phyloP scores from a whole-genome alignment of 2,888 invertebrate species.

The Xestia ashworthii region DNA sequence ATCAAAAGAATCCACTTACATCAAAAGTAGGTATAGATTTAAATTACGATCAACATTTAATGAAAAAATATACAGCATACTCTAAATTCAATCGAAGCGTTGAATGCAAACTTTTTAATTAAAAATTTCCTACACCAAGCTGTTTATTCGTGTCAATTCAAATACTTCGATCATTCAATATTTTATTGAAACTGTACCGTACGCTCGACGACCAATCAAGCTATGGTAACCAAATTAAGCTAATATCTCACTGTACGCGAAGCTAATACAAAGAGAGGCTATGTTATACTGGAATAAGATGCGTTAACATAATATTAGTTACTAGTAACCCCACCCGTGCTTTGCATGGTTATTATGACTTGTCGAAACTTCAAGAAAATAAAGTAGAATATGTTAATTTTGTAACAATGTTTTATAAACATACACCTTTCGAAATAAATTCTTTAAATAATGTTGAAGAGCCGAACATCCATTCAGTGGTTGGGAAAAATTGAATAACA shows the following conservation, averaged over 20 bases:
- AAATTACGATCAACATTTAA: constrained; percentile 20
- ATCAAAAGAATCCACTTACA: neutral
- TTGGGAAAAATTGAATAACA: neutral
- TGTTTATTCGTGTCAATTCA: neutral
- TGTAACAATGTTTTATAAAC: neutral
- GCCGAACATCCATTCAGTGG: neutral
- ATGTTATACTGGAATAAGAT: neutral
- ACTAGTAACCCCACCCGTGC: neutral
- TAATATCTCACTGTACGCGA: neutral
- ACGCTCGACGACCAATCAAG: neutral
- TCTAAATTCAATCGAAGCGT: constrained; percentile 8
- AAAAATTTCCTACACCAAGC: constrained; percentile 4
- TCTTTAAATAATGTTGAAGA: neutral
- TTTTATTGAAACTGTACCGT: neutral
- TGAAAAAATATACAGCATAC: neutral
- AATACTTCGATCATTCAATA: constrained; percentile 4
- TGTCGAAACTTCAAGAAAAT: neutral
- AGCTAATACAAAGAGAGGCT: neutral
- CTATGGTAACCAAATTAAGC: neutral
- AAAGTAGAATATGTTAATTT: neutral
- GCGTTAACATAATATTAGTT: neutral
- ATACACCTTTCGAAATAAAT: neutral
- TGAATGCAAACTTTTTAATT: constrained; percentile 23
- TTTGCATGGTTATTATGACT: neutral
- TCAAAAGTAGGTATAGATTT: constrained; percentile 10